Evolutionary conservation across 1,140 invertebrate species (phyloP).

Genomic region (Sitobion miscanthi): DNA sequence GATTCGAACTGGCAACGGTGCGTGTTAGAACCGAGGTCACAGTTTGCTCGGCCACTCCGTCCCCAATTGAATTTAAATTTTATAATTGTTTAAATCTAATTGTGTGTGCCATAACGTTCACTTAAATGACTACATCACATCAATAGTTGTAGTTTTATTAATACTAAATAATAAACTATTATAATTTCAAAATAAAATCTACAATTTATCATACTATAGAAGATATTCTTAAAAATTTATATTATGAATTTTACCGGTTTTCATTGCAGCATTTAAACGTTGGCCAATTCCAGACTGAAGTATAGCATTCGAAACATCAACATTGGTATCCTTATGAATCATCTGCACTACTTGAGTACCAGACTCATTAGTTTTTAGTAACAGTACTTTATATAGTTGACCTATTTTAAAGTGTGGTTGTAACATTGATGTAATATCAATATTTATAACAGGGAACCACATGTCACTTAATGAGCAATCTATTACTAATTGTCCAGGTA

Average conservation of each 20-base stretch:
- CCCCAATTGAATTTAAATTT: too few relatives aligned
- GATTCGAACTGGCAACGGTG: too few relatives aligned
- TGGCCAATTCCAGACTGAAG: slow-evolving; percentile 42
- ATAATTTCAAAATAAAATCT: too few relatives aligned
- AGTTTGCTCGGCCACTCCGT: too few relatives aligned
- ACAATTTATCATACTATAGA: too few relatives aligned
- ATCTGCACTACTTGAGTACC: slow-evolving; percentile 8
- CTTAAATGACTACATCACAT: too few relatives aligned
- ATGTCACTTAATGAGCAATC: slow-evolving; percentile 44
- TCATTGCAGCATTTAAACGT: slow-evolving; percentile 41
- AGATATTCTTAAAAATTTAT: not conserved
- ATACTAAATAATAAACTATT: too few relatives aligned
- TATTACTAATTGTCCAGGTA: slow-evolving; percentile 36
- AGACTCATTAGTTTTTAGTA: not conserved
- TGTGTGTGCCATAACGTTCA: too few relatives aligned
- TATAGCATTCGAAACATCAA: slow-evolving; percentile 45
- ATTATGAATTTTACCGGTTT: slow-evolving; percentile 16
- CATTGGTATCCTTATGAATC: slow-evolving; percentile 35
- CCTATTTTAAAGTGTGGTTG: slow-evolving; percentile 28
- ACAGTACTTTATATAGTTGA: not conserved
- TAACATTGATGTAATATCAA: not conserved
- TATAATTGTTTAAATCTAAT: too few relatives aligned
- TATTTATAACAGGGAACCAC: slow-evolving; percentile 41
- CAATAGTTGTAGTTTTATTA: too few relatives aligned
- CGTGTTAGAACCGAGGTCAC: too few relatives aligned